Conservation (phyloP, 37 sponge, comb jelly and placozoan genomes). For the Hexactinellida sp. region DNA sequence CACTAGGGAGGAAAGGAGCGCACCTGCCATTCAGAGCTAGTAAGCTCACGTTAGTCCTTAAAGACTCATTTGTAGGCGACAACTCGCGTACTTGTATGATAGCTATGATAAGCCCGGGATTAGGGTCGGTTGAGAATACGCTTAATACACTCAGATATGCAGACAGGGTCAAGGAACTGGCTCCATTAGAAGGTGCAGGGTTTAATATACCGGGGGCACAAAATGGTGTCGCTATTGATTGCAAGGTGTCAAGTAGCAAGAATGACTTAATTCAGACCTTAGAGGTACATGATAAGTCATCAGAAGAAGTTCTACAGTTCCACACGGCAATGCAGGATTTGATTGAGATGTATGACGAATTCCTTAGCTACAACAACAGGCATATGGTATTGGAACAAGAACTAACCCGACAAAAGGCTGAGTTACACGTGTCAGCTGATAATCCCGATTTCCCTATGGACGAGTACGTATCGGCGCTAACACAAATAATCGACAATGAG, state of each 20-base stretch:
- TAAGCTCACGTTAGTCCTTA: conserved; percentile 89
- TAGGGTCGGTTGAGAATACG: conserved; percentile 83
- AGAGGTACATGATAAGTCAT: neutral
- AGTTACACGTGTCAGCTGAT: conserved; percentile 36
- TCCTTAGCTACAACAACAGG: neutral
- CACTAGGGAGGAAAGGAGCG: conserved; percentile 73
- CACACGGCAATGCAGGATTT: neutral
- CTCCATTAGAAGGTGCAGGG: neutral
- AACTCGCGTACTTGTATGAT: conserved; percentile 97
- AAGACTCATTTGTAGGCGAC: conserved; percentile 92
- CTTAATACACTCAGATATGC: conserved; percentile 95
- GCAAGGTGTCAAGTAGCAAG: neutral
- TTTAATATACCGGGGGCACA: neutral
- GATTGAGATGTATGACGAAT: neutral
- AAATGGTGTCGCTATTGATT: neutral
- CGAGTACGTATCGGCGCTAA: neutral
- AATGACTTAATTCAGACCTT: neutral
- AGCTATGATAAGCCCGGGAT: conserved; percentile 89
- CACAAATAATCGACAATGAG: neutral
- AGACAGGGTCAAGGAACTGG: conserved; percentile 56
- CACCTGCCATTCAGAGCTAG: conserved; percentile 93
- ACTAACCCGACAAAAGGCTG: conserved; percentile 40
- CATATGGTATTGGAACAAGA: neutral
- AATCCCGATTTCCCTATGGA: conserved; percentile 65
- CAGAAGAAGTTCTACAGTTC: neutral